Evolutionary conservation across 2,888 invertebrate genomes (phyloP), one percentile per base, ranked within the genome.

Genomic region (Synergus itoensis): DNA sequence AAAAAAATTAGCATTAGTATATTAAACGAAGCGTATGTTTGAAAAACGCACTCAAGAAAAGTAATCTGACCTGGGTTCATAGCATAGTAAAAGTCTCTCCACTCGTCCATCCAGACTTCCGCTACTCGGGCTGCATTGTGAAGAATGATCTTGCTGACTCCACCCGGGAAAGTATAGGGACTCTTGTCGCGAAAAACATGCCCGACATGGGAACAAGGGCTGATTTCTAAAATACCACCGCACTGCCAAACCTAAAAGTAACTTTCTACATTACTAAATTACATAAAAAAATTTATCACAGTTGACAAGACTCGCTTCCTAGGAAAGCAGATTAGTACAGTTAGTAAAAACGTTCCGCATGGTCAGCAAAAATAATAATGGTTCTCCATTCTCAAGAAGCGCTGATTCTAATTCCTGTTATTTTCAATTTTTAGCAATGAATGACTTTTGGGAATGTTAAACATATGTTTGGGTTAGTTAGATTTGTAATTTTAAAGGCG

Each of bases 31-130:
- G 62, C 60, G 18, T 48, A 73, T 36, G n/a, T 21, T 48, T 53
- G 73, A 53, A 73, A 73, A 73, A 73, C 53, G 73, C 85, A 83
- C 82, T 82, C 77, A 53, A 73, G 53, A 73, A 73, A 73, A 73
- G 86, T 92, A 94, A 95, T 89, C 92, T 92, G 96, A 98, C 98
- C 98, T 97, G 98, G 97, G 94, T 98, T 98, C 97, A 99, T 98
- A 93, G 98, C 97, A 96, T 98, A 98, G 96, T 98, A 99, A 96
- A 99, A 99, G 94, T 98, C 98, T 93, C 98, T 96, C 97, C 99
- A 99, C 93, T 99, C 98, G 95, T 99, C 99, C 97, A 99, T 97
- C 99, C 99, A 99, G 90, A 99, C 99, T 93, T 99, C 98, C 89
- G 99, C 99, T 89, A 99, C 98, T 90, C 99, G 95, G 89, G 99